Conservation (phyloP, 2,113 vertebrate genomes). For the Crotalus viridis region DNA sequence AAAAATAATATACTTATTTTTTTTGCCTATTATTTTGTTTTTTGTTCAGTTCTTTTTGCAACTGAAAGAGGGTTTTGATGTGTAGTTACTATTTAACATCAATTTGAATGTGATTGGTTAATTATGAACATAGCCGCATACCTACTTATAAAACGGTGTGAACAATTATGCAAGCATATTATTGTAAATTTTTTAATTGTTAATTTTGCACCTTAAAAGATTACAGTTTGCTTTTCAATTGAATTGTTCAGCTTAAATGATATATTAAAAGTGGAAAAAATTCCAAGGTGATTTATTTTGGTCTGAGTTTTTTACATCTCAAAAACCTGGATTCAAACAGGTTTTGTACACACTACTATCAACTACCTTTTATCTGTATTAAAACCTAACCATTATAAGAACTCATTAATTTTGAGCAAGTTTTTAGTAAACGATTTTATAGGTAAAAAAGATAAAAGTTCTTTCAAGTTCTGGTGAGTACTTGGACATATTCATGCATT, state of each 20-base stretch:
- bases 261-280: neutral
- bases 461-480: neutral
- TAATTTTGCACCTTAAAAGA: neutral
- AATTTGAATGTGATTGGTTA: neutral
- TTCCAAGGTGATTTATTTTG: neutral
- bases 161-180: neutral
- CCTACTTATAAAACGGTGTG: neutral
- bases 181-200: neutral
- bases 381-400: neutral
- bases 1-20: neutral
- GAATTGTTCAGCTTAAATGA: neutral
- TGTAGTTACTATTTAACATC: neutral
- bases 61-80: neutral
- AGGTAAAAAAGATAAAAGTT: neutral
- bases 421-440: neutral
- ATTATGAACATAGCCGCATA: neutral
- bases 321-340: neutral
- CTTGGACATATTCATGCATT: neutral
- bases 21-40: neutral
- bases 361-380: neutral
- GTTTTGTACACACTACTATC: neutral
- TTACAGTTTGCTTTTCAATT: neutral
- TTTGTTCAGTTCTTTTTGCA: neutral
- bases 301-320: neutral
- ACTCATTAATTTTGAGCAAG: neutral